Evolutionary conservation across 2,113 vertebrate species (phyloP).

Genomic region (Perognathus longimembris): DNA sequence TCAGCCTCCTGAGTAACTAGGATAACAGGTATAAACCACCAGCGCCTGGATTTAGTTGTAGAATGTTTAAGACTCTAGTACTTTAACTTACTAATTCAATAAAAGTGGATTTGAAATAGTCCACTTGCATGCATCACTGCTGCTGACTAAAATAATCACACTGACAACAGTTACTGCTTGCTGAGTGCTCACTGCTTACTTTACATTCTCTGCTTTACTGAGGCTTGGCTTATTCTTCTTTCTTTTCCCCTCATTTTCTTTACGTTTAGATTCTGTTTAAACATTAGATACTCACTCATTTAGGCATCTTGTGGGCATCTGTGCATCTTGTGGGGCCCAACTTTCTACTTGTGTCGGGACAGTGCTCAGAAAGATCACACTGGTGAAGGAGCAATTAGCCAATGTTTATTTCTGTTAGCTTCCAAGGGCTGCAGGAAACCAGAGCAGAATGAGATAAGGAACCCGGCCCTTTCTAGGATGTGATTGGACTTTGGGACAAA

Average conservation of each 20-base stretch:
- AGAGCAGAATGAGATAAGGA: constrained; percentile 64
- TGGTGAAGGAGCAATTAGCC: constrained; percentile 47
- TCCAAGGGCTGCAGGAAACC: constrained; percentile 71
- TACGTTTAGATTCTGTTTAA: not conserved
- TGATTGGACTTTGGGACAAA: constrained; percentile 66
- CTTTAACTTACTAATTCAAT: constrained; percentile 15
- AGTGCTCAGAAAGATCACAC: constrained; percentile 36
- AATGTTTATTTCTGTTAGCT: constrained; percentile 49
- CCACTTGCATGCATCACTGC: not conserved
- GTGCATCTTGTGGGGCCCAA: not conserved
- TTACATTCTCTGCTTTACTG: not conserved
- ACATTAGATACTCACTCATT: not conserved
- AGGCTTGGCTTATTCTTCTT: not conserved
- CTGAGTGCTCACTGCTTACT: not conserved
- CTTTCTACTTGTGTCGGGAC: constrained; percentile 6
- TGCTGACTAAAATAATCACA: not conserved
- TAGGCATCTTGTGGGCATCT: not conserved
- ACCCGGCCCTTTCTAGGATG: constrained; percentile 24
- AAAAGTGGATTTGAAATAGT: constrained; percentile 10
- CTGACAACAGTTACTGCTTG: not conserved
- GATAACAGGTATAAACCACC: no score
- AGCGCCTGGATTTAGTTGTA: not conserved
- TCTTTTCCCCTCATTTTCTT: no score
- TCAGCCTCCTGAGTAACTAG: no score
- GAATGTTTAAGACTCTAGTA: not conserved